Conservation (phyloP, 1,140 invertebrate genomes). For the Aethina tumida region DNA sequence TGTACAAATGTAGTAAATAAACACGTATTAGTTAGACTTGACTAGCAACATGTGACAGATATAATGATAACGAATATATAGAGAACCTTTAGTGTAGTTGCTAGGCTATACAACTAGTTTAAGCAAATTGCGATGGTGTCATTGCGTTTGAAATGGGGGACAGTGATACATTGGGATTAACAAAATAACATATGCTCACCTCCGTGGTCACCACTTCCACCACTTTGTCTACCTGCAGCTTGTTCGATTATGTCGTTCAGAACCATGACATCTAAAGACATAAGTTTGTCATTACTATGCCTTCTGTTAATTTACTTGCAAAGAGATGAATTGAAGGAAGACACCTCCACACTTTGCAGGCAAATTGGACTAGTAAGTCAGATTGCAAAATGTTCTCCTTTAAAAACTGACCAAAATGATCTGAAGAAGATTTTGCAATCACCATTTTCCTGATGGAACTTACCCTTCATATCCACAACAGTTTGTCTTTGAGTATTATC, state of each 20-base stretch:
- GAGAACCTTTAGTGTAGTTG: conserved; percentile 19
- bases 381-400: too few relatives aligned
- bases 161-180: conserved; percentile 6
- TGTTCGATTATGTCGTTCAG: conserved; percentile 96
- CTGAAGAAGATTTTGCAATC: too few relatives aligned
- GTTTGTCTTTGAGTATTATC: conserved; percentile 78
- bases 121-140: conserved; percentile 35
- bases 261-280: conserved; percentile 87
- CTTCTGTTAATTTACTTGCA: not conserved
- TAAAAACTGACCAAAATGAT: too few relatives aligned
- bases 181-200: conserved; percentile 51
- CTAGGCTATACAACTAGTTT: conserved; percentile 17
- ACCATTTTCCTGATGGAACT: too few relatives aligned
- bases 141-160: conserved; percentile 5
- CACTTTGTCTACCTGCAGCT: conserved; percentile 77
- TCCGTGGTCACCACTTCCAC: conserved; percentile 74
- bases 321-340: not conserved
- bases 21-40: conserved; percentile 26
- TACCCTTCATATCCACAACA: conserved; percentile 88
- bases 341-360: too few relatives aligned
- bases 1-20: conserved; percentile 24
- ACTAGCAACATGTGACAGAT: conserved; percentile 18
- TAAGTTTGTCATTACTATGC: not conserved
- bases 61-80: too few relatives aligned
- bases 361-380: too few relatives aligned